Base-by-base conservation (phyloP, 2,888 invertebrate species). In the Nomada ruficornis region DNA sequence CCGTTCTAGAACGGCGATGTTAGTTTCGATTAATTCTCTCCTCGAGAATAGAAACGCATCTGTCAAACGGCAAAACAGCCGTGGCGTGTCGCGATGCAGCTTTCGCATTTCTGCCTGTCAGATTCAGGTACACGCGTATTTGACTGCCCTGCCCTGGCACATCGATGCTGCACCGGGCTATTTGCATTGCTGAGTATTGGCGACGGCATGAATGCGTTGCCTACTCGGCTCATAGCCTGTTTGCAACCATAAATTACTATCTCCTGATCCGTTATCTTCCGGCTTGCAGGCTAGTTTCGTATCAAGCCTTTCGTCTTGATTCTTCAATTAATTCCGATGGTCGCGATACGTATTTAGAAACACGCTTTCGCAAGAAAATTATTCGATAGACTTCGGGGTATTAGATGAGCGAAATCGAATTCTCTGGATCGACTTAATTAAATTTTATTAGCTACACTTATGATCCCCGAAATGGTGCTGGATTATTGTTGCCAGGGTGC, bases 181-280 rank as follows among this genome's bases (percentile, higher is more conserved):
- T 84, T 88, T 88, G 86, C 86, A 86, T 85, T 65, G 76, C 79
- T 64, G 74, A 81, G 80, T 63, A 69, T 26, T 23, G 73, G 59
- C 36, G 59, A 18, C 52, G 70, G 80, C 76, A 80, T 79, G 80
- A 82, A 87, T 74, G 70, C 77, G 65, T 85, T 63, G 74, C 77
- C 71, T 74, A 74, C 72, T 67, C 74, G 76, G 65, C 60, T 72
- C 69, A 47, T 57, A 26, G 23, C 78, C 59, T 65, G 68, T 72
- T 79, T 50, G 59, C 71, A 52, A 26, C 73, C 73, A 77, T 84
- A 86, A 78, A 88, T 87, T 73, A 80, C 54, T 63, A 52, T 13
- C 72, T 60, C 26, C 59, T 54, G 80, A 83, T 86, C 64, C 54
- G 77, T 76, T 75, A 79, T 87, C 83, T 69, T 80, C 63, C 52